Base-by-base conservation (phyloP, 1,140 invertebrate species). In the Pachypeltis micranthus region DNA sequence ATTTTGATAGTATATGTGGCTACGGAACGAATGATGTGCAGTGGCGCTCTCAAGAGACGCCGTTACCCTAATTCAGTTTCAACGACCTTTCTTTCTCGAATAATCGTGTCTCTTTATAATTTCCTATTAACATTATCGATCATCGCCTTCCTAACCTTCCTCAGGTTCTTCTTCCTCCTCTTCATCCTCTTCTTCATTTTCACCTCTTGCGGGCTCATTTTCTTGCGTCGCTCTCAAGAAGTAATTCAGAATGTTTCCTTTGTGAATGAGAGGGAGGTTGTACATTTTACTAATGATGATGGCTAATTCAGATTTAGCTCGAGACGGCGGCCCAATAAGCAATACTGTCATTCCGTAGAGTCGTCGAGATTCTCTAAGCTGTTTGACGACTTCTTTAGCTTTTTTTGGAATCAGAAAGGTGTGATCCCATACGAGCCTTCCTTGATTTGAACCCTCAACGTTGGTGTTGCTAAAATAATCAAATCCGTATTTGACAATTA, bases 141-240 rank as follows among this genome's bases (percentile, higher is more conserved):
- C n/a, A n/a, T n/a, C n/a, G n/a, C n/a, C 56, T 58, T 12, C 12
- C 56, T 58, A 12, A 7, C 26, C 59, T 25, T 61, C 34, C 19
- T 61, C 23, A n/a, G 44, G 31, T 44, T 44, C 59, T 26, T 61
- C 44, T 26, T 44, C 39, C 4, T 21, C 59, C 1, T 2, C 2
- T 26, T 44, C 59, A 23, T 61, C 59, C 19, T 61, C 44, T 19
- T 61, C 59, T 26, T 61, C 59, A 12, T 28, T 28, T 7, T 44
- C 59, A 4, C 19, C 59, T 44, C 12, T 39, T 10, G 26, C n/a
- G 19, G n/a, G 25, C 19, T 61, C 34, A 10, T 12, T n/a, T 39
- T 47, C 26, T 27, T 44, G 21, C 2, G 59, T 47, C 39, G 31
- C 59, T 24, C 26, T 47, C 59, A 67, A 14, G 61, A 55, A 44